Base-by-base conservation (phyloP, 2,888 invertebrate genomes). In the Aleiodes testaceus region DNA sequence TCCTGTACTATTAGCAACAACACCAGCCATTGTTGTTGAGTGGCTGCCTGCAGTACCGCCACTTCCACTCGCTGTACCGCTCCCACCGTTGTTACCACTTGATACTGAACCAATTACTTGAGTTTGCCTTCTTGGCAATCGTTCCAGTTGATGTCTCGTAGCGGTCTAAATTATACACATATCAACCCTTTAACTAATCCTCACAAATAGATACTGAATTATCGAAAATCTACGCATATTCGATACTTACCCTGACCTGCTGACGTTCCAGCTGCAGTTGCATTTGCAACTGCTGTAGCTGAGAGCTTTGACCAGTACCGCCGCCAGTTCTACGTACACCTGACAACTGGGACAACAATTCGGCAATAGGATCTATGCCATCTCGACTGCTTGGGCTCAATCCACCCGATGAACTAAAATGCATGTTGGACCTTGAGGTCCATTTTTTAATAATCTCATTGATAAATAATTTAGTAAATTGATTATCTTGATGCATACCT, bases 301-400 rank as follows among this genome's bases (percentile, higher is more conserved):
- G 95, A 80, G 93, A 88, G 79, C 88, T 89, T 81, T 89, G 90
- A 77, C 89, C 89, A 78, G 88, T 89, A 72, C 88, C 88, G 77
- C 89, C 89, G 64, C 91, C 90, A 70, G 90, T 89, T 82, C 96
- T 93, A 83, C 98, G 91, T 79, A 97, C 97, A 82, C 97, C 97
- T 65, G 97, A 97, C 87, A 98, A 90, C 89, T 98, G 98, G 72
- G 97, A 97, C 78, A 98, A 90, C 78, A 98, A 90, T 90, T 98
- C 98, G 76, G 97, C 96, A 84, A 98, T 98, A 73, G 98, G 98
- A 90, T 98, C 98, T 86, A 97, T 97, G 76, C 95, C 93, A 88
- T 97, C 97, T 81, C 97, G 92, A 83, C 94, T 94, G 83, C 94
- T 96, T 79, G 97, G 96, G 82, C 95, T 94, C 82, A 96, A 91